Evolutionary conservation across 1,140 invertebrate species (phyloP).

Genomic region (Ridgeia piscesae): DNA sequence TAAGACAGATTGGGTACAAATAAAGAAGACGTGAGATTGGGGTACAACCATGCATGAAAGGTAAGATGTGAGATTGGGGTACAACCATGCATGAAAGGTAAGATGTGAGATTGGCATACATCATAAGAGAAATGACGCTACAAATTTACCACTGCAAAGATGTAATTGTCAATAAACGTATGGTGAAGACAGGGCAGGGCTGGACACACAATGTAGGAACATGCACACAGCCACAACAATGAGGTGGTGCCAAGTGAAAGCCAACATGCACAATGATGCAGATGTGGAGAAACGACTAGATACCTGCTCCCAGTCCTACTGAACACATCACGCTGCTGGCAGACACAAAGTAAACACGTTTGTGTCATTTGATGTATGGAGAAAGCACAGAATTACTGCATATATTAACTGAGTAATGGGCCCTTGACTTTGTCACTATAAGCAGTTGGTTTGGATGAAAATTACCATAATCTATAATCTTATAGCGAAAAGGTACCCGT

Average conservation of each 20-base stretch:
- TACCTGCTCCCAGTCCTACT: neutral
- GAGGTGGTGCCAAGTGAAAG: neutral
- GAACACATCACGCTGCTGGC: neutral
- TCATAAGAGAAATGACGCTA: no score
- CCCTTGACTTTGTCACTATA: neutral
- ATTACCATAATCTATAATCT: neutral
- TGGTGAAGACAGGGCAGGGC: neutral
- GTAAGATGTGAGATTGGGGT: no score
- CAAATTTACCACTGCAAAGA: neutral
- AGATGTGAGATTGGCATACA: no score
- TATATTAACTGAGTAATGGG: neutral
- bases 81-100: neutral
- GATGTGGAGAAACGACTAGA: neutral
- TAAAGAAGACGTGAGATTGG: no score
- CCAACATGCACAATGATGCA: neutral
- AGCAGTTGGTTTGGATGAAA: neutral
- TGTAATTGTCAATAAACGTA: neutral
- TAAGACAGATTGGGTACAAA: no score
- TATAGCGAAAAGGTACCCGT: neutral
- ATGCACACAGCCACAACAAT: neutral
- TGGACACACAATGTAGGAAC: neutral
- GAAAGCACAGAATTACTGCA: neutral
- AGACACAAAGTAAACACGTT: neutral
- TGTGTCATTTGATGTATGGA: neutral
- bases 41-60: neutral